Base-by-base conservation (phyloP, 2,113 vertebrate genomes). In the Lepus europaeus region DNA sequence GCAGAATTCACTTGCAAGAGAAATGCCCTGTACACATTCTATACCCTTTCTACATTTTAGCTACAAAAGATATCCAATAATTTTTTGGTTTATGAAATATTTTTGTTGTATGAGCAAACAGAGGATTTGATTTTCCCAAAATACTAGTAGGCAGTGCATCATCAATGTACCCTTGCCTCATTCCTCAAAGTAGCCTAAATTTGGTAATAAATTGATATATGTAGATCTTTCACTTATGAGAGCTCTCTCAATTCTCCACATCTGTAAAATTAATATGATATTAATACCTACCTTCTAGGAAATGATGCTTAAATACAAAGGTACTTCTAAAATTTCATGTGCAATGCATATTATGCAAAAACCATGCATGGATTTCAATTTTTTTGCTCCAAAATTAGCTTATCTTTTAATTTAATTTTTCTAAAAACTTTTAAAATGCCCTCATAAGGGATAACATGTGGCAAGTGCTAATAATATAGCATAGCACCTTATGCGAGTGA, bases 21-120 rank as follows among this genome's bases (percentile, higher is more conserved):
- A 84, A 0, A 81, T 64, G 6, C 1, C 17, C n/a, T 19, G 6
- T 36, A 20, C 8, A 12, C 0, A 63, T 56, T 61, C 20, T 36
- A 3, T 53, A 66, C 12, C 6, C 1, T 83, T 7, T 70, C 45
- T 84, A 6, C 59, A 45, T 33, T 90, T 93, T 77, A 87, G 4
- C 2, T 29, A 12, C 6, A 74, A 84, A 86, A 78, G 7, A 6
- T 51, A 59, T n/a, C 19, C 25, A 87, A 16, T 59, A 51, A 29
- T n/a, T 39, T 27, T 78, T 73, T 77, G 59, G 7, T 9, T 53
- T 29, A 6, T 77, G 3, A 11, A 49, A 8, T 45, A 23, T 89
- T 91, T 51, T 77, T 73, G 74, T 89, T 8, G 74, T 49, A 87
- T 59, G 20, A 85, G 29, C 61, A 89, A 94, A 45, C n/a, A 64